Evolutionary conservation across 1,140 invertebrate genomes (phyloP).

Genomic region (Epicauta chinensis): DNA sequence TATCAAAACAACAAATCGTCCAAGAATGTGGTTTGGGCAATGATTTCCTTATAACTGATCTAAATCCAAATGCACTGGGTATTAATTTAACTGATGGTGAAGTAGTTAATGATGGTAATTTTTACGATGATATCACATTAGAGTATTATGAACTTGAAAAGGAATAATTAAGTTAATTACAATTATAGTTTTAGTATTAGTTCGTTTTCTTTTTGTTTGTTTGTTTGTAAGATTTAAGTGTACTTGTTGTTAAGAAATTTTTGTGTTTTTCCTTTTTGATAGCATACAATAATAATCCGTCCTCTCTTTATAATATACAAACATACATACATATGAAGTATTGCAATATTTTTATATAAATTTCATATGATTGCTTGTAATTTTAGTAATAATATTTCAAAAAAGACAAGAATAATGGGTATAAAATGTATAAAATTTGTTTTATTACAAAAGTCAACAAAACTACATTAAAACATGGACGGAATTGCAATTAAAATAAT

Average conservation of each 20-base stretch:
- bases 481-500: neutral
- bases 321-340: slow-evolving; percentile 1
- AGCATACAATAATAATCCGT: slow-evolving; percentile 8
- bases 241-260: slow-evolving; percentile 6
- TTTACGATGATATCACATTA: slow-evolving; percentile 53
- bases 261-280: slow-evolving; percentile 1
- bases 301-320: too few relatives aligned
- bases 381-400: slow-evolving; percentile 5
- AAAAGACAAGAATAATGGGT: neutral
- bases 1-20: slow-evolving; percentile 51
- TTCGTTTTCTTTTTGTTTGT: neutral
- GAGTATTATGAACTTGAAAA: slow-evolving; percentile 41
- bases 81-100: slow-evolving; percentile 48
- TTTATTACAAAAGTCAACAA: neutral
- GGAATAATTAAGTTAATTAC: slow-evolving; percentile 1
- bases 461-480: slow-evolving; percentile 6
- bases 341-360: slow-evolving; percentile 14
- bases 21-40: slow-evolving; percentile 51
- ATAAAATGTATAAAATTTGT: slow-evolving; percentile 6
- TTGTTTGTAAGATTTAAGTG: slow-evolving; percentile 9
- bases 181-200: neutral
- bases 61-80: slow-evolving; percentile 47
- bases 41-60: slow-evolving; percentile 50
- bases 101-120: slow-evolving; percentile 44
- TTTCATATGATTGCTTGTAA: slow-evolving; percentile 6